phyloP scores from a whole-genome alignment of 2,113 vertebrate species.

The Perccottus glenii region DNA sequence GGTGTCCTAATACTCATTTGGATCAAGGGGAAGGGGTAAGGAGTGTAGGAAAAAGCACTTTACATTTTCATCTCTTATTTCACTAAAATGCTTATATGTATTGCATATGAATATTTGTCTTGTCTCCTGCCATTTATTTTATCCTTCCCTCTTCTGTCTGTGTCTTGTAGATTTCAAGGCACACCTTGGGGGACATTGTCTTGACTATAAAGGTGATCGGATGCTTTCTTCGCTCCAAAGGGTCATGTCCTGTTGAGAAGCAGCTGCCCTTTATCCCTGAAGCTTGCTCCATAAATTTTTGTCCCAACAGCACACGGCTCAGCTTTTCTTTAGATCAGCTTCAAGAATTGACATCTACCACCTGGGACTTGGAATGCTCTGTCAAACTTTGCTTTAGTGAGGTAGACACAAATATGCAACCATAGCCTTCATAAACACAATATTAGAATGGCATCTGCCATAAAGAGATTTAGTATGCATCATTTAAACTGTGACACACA shows the following conservation, averaged over 20 bases:
- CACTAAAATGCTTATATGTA: too few relatives aligned
- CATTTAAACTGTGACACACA: not conserved
- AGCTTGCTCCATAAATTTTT: conserved; percentile 50
- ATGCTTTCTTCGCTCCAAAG: conserved; percentile 60
- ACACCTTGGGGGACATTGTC: conserved; percentile 21
- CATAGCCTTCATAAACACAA: not conserved
- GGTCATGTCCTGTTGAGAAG: conserved; percentile 20
- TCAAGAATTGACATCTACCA: conserved; percentile 64
- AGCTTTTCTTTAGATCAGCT: conserved; percentile 75
- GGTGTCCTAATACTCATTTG: too few relatives aligned
- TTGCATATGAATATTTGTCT: not conserved
- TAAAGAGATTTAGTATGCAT: too few relatives aligned
- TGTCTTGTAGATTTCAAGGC: conserved; percentile 60
- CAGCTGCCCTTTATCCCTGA: conserved; percentile 62
- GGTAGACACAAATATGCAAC: conserved; percentile 32
- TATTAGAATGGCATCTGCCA: too few relatives aligned
- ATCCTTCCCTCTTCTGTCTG: conserved; percentile 3
- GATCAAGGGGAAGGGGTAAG: too few relatives aligned
- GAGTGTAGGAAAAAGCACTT: too few relatives aligned
- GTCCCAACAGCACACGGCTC: conserved; percentile 68
- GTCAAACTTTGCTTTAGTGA: conserved; percentile 56
- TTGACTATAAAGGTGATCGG: conserved; percentile 61
- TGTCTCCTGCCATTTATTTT: not conserved
- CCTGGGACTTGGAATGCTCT: conserved; percentile 75
- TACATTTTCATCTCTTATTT: too few relatives aligned